Percentiles rank a stretch among this genome's conserved stretches.
Conservation (phyloP, 2,113 vertebrate species). For the Oryctolagus cuniculus region mOryCun1.1 NC_091433.1:153908501-153909000, state of each 20-base stretch:
- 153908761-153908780: no score
- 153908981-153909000: not conserved
- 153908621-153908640: not conserved
- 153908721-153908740: not conserved
- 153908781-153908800: not conserved
- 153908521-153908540: not conserved
- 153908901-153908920: not conserved
- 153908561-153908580: not conserved
- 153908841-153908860: not conserved
- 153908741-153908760: not conserved
- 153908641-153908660: not conserved
- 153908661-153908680: not conserved
- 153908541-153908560: not conserved
- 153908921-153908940: not conserved
- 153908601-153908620: not conserved
- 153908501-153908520: not conserved
- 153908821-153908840: not conserved
- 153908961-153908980: slow-evolving; percentile 25
- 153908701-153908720: not conserved
- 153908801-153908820: not conserved
- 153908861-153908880: not conserved
- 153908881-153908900: not conserved
- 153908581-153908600: not conserved
- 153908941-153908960: slow-evolving; percentile 49
- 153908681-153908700: not conserved